phyloP scores from a whole-genome alignment of 2,888 invertebrate species.

The Blera fallax region DNA sequence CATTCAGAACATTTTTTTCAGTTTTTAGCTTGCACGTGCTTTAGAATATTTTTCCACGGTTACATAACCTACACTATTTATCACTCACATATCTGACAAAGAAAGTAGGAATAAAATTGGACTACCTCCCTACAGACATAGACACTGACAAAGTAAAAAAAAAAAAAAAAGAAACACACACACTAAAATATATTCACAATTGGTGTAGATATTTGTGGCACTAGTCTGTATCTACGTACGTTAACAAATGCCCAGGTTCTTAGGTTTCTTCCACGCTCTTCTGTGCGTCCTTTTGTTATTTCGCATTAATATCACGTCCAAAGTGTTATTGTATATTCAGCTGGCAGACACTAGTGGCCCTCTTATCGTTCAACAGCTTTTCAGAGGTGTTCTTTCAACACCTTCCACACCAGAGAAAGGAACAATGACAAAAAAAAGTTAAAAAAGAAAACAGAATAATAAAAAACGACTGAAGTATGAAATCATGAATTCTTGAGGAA shows the following conservation, averaged over 20 bases:
- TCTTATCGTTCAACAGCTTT: slow-evolving; percentile 7
- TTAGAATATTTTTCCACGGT: slow-evolving; percentile 1
- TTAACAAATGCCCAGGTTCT: slow-evolving; percentile 12
- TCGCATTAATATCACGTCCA: slow-evolving; percentile 55
- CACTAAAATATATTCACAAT: slow-evolving; percentile 11
- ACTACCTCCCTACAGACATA: not conserved
- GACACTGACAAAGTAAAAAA: not conserved
- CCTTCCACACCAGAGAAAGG: not conserved
- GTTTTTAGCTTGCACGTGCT: slow-evolving; percentile 18
- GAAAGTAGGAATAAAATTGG: not conserved
- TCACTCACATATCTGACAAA: slow-evolving; percentile 19
- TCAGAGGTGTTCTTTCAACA: slow-evolving; percentile 23
- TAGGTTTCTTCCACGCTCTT: not conserved
- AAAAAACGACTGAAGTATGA: slow-evolving; percentile 26
- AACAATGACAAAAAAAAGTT: not conserved
- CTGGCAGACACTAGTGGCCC: slow-evolving; percentile 11
- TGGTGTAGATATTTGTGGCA: not conserved
- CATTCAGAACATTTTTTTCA: not conserved
- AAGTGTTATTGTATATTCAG: slow-evolving; percentile 43
- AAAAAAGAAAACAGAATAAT: not conserved
- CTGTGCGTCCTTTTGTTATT: slow-evolving; percentile 16
- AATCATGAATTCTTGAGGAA: slow-evolving; percentile 41
- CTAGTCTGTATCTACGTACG: not conserved
- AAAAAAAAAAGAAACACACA: not conserved
- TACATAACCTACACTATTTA: slow-evolving; percentile 27